Base-by-base conservation (phyloP, 2,888 invertebrate species). In the Spodoptera exigua region DNA sequence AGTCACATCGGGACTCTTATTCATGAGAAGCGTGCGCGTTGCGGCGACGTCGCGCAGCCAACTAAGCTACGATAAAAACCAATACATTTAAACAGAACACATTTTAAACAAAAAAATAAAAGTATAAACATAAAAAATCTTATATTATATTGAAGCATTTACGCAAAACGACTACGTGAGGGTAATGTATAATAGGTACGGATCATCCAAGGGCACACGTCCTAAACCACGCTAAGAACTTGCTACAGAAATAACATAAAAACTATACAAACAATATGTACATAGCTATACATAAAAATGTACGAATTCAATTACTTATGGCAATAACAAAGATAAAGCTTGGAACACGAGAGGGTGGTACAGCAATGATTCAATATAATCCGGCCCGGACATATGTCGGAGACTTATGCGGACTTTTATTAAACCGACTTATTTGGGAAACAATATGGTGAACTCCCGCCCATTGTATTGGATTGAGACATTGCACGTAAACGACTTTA, bases 321-420 rank as follows among this genome's bases (percentile, higher is more conserved):
- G 64, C 70, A 82, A 82, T 81, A 80, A 79, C 74, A 74, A 57
- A 77, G 68, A 82, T 74, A 79, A 76, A 76, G 70, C 61, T 37
- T 43, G 43, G 54, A 74, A 66, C 65, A 73, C 65, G 70, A 70
- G 72, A 76, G 80, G 83, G 87, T 84, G 84, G 82, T 76, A 74
- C 70, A 78, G 81, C 87, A 87, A 88, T 88, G 89, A 87, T 89
- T 89, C 86, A 88, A 89, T 89, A 90, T 91, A 89, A 90, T 88
- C 90, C 87, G 64, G 62, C 74, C 71, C 77, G 66, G 80, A 88
- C 92, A 92, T 90, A 89, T 92, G 93, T 90, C 83, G 83, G 60
- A 70, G 82, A 82, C 84, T 87, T 87, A 84, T 84, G 82, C 62
- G 80, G 85, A 85, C 85, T 88, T 89, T 87, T 91, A 91, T 91